phyloP scores from a whole-genome alignment of 2,797 vertebrate species.

The Saxicola maurus region DNA sequence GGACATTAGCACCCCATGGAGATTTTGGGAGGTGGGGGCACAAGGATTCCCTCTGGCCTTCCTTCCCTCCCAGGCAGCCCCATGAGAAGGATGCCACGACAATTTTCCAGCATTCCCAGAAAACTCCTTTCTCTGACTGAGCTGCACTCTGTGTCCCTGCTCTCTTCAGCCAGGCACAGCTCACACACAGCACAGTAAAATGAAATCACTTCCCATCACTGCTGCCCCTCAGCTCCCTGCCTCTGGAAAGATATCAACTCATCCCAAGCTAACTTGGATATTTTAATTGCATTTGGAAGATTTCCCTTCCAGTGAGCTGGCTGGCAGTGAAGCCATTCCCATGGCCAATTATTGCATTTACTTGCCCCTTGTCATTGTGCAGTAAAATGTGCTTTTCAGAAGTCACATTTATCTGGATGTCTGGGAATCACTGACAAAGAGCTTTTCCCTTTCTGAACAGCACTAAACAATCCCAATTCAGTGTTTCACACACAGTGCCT shows the following conservation, averaged over 20 bases:
- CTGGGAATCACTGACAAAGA: neutral
- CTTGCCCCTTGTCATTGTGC: neutral
- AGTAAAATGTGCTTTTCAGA: neutral
- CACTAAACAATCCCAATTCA: neutral
- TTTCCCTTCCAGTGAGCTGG: neutral
- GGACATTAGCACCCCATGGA: too few species aligned
- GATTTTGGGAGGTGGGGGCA: neutral
- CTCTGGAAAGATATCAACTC: neutral
- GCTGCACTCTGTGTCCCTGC: neutral
- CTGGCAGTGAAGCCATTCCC: neutral
- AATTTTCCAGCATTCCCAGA: neutral
- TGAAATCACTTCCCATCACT: neutral
- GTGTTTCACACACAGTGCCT: neutral
- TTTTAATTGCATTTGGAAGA: conserved; percentile 3
- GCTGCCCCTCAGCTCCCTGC: neutral
- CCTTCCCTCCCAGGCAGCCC: neutral
- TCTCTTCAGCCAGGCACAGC: neutral
- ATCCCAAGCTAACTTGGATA: neutral
- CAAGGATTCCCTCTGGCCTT: neutral
- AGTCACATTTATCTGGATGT: neutral
- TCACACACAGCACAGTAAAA: neutral
- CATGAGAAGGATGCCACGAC: neutral
- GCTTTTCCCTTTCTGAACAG: neutral
- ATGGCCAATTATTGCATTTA: neutral
- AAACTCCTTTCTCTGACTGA: neutral